Evolutionary conservation across 2,888 invertebrate species (phyloP).

Genomic region (Synergus gifuensis): DNA sequence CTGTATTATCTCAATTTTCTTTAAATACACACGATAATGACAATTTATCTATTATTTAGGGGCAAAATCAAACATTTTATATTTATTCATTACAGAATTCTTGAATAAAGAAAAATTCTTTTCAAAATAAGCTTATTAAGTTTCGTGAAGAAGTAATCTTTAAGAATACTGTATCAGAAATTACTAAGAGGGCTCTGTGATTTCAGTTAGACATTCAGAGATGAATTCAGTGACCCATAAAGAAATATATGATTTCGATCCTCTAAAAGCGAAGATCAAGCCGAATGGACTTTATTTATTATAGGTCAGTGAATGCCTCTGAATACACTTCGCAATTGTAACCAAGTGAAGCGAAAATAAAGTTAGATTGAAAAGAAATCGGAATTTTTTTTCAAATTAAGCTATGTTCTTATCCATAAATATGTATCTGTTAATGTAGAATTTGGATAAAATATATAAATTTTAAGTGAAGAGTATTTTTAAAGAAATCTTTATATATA

Average conservation of each 20-base stretch:
- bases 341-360: constrained; percentile 6
- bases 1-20: constrained; percentile 3
- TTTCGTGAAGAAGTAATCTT: background rate
- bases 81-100: no score
- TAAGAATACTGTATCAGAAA: background rate
- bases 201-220: background rate
- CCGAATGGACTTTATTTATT: constrained; percentile 22
- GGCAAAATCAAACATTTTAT: no score
- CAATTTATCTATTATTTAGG: no score
- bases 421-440: background rate
- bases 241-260: constrained; percentile 10
- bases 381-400: background rate
- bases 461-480: background rate
- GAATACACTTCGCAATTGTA: constrained; percentile 13
- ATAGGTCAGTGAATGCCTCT: constrained; percentile 7
- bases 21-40: no score
- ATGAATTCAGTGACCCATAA: constrained; percentile 4
- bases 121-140: no score
- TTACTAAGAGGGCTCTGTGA: background rate
- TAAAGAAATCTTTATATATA: background rate
- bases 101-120: no score
- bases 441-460: background rate
- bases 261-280: background rate
- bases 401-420: background rate
- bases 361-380: background rate